Evolutionary conservation across 1,140 invertebrate genomes (phyloP).

Genomic region (Brachionus plicatilis): DNA sequence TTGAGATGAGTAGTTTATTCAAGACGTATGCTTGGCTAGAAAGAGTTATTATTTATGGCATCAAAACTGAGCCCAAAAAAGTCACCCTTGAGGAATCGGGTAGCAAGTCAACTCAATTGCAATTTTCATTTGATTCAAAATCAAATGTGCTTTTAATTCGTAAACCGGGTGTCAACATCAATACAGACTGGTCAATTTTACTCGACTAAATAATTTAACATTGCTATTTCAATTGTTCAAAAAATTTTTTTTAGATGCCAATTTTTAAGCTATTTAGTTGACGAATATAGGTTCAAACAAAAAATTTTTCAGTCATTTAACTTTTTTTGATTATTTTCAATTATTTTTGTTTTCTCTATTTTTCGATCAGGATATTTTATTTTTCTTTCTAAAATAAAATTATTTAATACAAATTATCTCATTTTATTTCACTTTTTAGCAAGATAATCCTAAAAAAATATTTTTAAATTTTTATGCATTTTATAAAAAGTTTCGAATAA

Average conservation of each 20-base stretch:
- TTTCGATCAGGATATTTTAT: not conserved
- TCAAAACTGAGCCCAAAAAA: not conserved
- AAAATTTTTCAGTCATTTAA: not conserved
- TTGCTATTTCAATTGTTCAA: not conserved
- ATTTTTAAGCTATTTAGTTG: not conserved
- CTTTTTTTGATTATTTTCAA: not conserved
- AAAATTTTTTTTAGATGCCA: not conserved
- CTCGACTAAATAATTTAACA: not conserved
- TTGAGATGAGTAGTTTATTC: not conserved
- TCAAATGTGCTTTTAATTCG: conserved; percentile 2
- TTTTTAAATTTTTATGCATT: too few relatives aligned
- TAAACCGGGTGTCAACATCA: conserved; percentile 6
- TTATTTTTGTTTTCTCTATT: not conserved
- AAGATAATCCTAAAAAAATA: not conserved
- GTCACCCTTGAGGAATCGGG: not conserved
- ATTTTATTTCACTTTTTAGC: not conserved
- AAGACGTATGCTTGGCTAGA: conserved; percentile 29
- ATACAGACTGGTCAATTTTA: conserved; percentile 29
- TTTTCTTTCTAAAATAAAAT: not conserved
- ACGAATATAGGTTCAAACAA: not conserved
- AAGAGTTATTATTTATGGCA: conserved; percentile 15
- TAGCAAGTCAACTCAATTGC: conserved; percentile 9
- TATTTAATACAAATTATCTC: not conserved
- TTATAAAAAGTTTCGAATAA: too few relatives aligned
- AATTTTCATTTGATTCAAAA: conserved; percentile 20